phyloP scores from a whole-genome alignment of 2,797 vertebrate species.

The Telmatherina bonti region DNA sequence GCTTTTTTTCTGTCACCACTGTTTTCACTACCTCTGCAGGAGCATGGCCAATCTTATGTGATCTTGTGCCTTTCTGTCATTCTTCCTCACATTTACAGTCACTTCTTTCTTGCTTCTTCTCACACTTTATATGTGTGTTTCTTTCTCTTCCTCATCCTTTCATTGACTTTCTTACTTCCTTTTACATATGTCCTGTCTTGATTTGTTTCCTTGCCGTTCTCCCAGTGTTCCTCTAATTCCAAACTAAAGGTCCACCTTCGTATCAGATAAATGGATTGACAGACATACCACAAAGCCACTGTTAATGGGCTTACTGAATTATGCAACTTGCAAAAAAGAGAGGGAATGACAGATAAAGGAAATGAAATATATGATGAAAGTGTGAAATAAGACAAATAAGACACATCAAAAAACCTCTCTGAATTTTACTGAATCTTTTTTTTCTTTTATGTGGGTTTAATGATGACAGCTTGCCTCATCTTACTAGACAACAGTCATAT shows the following conservation, averaged over 20 bases:
- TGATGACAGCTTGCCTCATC: conserved; percentile 12
- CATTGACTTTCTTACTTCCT: conserved; percentile 3
- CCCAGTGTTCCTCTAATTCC: conserved; percentile 21
- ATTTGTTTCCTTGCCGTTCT: conserved; percentile 58
- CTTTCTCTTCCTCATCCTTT: conserved; percentile 16
- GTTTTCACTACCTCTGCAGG: conserved; percentile 89
- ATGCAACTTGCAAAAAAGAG: conserved; percentile 78
- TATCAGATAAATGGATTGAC: conserved; percentile 97
- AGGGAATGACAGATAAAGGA: conserved; percentile 22
- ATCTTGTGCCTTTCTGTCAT: conserved; percentile 72
- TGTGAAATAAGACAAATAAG: conserved; percentile 24
- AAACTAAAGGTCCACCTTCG: conserved; percentile 85
- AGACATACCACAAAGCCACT: conserved; percentile 92
- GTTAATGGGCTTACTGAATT: conserved; percentile 95
- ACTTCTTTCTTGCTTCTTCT: conserved; percentile 29
- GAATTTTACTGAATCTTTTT: no score
- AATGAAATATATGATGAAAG: conserved; percentile 56
- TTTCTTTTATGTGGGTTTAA: background rate
- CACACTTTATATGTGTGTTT: conserved; percentile 14
- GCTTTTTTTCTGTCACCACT: conserved; percentile 86
- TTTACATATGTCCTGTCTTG: conserved; percentile 35
- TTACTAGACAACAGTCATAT: conserved; percentile 20
- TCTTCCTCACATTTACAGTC: conserved; percentile 37
- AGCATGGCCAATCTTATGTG: conserved; percentile 61
- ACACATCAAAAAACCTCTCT: conserved; percentile 71